Conservation (phyloP, 2,888 invertebrate species). For the Sycophila texana region DNA sequence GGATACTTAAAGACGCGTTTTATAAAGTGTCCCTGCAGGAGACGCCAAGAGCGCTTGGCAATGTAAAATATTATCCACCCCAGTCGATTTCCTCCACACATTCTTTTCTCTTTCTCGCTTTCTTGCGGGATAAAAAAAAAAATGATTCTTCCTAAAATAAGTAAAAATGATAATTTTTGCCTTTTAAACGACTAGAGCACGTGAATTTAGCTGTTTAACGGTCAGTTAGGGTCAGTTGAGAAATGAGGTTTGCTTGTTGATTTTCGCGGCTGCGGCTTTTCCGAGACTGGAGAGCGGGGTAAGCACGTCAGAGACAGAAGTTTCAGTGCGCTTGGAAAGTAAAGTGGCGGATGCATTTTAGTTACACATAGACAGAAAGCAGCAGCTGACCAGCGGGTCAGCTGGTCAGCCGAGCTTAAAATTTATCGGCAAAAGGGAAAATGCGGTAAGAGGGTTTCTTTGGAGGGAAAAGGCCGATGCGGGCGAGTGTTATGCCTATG, state of each 20-base stretch:
- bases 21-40: slow-evolving; percentile 38
- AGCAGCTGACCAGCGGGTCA: neutral
- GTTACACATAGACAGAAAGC: slow-evolving; percentile 21
- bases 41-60: slow-evolving; percentile 40
- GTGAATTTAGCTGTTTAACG: slow-evolving; percentile 34
- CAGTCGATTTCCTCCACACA: neutral
- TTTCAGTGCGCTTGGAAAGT: slow-evolving; percentile 7
- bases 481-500: neutral
- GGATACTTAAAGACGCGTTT: slow-evolving; percentile 47
- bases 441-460: neutral
- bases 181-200: too few relatives aligned
- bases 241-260: slow-evolving; percentile 22
- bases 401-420: too few relatives aligned
- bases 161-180: too few relatives aligned
- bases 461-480: slow-evolving; percentile 10
- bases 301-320: slow-evolving; percentile 8
- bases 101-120: neutral
- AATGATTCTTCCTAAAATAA: too few relatives aligned
- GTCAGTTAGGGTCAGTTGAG: neutral
- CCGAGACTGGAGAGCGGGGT: neutral
- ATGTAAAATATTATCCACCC: slow-evolving; percentile 42
- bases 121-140: neutral
- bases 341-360: slow-evolving; percentile 43
- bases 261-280: slow-evolving; percentile 39
- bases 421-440: too few relatives aligned